These are phyloP conservation scores for Mylabris phalerata DNA, from an alignment of 1,140 invertebrate species.

Conservation along the genomic window DNA sequence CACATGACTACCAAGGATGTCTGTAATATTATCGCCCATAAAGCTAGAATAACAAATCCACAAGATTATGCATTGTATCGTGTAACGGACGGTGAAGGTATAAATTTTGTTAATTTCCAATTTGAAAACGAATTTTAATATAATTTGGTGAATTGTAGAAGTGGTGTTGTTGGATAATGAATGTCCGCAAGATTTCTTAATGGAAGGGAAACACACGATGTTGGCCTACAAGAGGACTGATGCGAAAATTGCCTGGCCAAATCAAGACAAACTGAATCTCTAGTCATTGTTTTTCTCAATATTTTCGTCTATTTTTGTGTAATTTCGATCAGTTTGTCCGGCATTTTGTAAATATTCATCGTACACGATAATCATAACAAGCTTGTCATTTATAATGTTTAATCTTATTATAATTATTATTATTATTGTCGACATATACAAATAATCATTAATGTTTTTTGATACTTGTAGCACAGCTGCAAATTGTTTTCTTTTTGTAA, in stretches of 20 bases:
- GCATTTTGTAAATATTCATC: too few relatives aligned
- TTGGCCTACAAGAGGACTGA: conserved; percentile 93
- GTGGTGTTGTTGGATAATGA: conserved; percentile 79
- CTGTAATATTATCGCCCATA: conserved; percentile 87
- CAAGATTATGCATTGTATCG: conserved; percentile 94
- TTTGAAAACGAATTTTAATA: conserved; percentile 2
- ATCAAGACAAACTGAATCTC: conserved; percentile 41
- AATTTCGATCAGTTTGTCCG: too few relatives aligned
- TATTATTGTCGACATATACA: too few relatives aligned
- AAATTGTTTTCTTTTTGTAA: too few relatives aligned
- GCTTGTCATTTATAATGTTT: too few relatives aligned
- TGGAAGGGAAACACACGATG: conserved; percentile 71
- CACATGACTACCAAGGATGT: conserved; percentile 88
- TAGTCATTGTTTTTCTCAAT: conserved; percentile 20
- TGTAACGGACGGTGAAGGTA: conserved; percentile 82
- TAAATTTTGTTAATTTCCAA: conserved; percentile 13
- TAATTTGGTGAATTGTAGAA: conserved; percentile 55
- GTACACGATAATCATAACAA: too few relatives aligned
- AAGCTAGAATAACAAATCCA: conserved; percentile 88
- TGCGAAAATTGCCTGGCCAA: conserved; percentile 95
- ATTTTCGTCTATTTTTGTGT: background rate
- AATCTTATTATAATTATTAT: too few relatives aligned
- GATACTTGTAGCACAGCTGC: too few relatives aligned
- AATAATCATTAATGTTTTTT: too few relatives aligned
- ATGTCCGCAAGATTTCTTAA: conserved; percentile 76